Evolutionary conservation across 2,113 vertebrate genomes (phyloP).

Genomic region (Spea bombifrons): DNA sequence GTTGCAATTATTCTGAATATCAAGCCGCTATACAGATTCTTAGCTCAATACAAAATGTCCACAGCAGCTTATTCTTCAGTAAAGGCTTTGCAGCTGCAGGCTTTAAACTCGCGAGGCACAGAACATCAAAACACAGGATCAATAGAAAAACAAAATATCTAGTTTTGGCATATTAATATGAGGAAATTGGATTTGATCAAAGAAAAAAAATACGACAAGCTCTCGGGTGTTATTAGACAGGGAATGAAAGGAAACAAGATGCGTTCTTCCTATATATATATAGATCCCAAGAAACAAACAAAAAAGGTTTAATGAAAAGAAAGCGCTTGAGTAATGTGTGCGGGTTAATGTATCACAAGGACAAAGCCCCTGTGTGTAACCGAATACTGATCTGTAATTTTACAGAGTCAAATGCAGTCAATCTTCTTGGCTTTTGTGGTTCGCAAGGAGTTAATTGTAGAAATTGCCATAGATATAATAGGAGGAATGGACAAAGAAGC

Average conservation of each 20-base stretch:
- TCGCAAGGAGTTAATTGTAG: not conserved
- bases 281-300: constrained; percentile 5
- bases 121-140: constrained; percentile 6
- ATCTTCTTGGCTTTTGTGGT: not conserved
- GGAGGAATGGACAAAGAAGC: not conserved
- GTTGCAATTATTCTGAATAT: too few relatives aligned
- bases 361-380: not conserved
- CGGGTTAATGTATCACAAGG: not conserved
- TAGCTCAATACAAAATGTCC: not conserved
- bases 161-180: constrained; percentile 21
- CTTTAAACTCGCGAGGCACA: not conserved
- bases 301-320: constrained; percentile 9
- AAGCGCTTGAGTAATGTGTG: not conserved
- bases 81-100: not conserved
- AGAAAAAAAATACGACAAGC: constrained; percentile 22
- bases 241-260: constrained; percentile 8
- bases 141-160: constrained; percentile 17
- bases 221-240: constrained; percentile 17
- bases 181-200: constrained; percentile 30
- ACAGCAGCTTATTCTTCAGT: not conserved
- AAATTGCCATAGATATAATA: not conserved
- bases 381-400: not conserved
- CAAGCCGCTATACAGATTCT: not conserved
- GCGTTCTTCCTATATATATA: constrained; percentile 16
- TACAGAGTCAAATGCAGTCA: not conserved